Conservation (phyloP, 2,797 vertebrate species). For the Percopsis omiscomaycus region DNA sequence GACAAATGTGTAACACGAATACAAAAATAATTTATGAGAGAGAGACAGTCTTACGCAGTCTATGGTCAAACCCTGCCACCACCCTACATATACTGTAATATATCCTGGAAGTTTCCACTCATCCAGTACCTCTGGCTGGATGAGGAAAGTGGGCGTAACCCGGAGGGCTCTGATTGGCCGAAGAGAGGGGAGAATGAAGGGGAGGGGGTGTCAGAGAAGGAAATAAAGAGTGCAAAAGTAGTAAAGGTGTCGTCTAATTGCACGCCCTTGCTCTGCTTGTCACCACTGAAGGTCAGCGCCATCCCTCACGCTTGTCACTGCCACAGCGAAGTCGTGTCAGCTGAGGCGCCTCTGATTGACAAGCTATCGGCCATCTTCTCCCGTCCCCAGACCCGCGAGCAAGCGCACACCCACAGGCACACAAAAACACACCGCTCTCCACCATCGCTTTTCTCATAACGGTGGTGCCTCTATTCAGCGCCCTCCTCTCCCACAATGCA, state of each 20-base stretch:
- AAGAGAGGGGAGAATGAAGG: not conserved
- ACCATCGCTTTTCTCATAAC: conserved; percentile 13
- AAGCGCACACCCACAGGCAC: not conserved
- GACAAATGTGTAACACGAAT: too few relatives aligned
- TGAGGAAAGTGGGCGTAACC: conserved; percentile 19
- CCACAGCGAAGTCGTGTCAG: conserved; percentile 31
- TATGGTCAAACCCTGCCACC: too few relatives aligned
- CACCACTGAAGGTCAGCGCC: conserved; percentile 62
- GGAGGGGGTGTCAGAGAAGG: not conserved
- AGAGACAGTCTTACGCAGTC: not conserved
- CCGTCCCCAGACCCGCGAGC: conserved; percentile 3
- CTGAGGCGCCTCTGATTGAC: conserved; percentile 55
- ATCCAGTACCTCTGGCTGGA: conserved; percentile 5
- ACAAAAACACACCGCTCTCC: conserved; percentile 1
- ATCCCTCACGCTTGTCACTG: conserved; percentile 38
- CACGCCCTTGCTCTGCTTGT: conserved; percentile 37
- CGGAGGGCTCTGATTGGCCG: conserved; percentile 1
- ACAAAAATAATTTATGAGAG: not conserved
- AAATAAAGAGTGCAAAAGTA: not conserved
- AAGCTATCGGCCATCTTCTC: conserved; percentile 47
- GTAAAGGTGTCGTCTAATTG: conserved; percentile 45
- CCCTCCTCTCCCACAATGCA: conserved; percentile 8
- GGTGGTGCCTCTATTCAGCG: conserved; percentile 8
- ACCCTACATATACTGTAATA: not conserved
- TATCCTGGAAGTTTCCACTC: not conserved